Evolutionary conservation across 1,140 invertebrate genomes (phyloP), one percentile per base, ranked within the genome.

Genomic region (Danaus plexippus): DNA sequence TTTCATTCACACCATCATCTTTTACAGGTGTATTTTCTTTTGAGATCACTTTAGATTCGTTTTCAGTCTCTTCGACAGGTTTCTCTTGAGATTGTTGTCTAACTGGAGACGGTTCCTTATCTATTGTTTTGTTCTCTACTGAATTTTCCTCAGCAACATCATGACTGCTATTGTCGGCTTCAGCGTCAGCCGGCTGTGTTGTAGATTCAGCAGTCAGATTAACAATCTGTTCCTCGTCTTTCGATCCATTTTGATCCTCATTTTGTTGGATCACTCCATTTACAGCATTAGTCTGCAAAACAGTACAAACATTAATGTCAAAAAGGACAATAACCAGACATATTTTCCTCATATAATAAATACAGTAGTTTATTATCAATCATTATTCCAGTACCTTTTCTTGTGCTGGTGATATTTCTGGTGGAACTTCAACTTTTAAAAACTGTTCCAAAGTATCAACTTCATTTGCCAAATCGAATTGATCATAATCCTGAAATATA

Each of bases 401-500:
- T 43, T 51, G 61, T 56, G 65, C 60, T 45, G 66, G 57, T 44
- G 71, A 56, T 46, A 77, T 69, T 57, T 80, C 86, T 11, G 85
- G 80, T 55, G 64, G 89, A 65, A 43, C 76, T 66, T 91, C 89
- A 47, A 94, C 74, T 87, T 94, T 94, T 9, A 94, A 77, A 80
- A 97, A 97, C 69, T 93, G 91, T 85, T 97, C 94, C 72, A 98
- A 87, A 69, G 92, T 92, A 79, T 98, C 95, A 66, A 94, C 91
- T 91, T 98, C 97, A 89, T 97, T 95, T 43, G 96, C 94, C 76
- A 95, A 87, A 83, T 96, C 94, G 88, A 98, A 97, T 65, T 93
- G 93, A 81, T 97, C 95, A 88, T 96, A 98, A 85, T 97, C 96
- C 95, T 97, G 82, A 59, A 69, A 65, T 57, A 32, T 32, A 32